Evolutionary conservation across 2,113 vertebrate species (phyloP), one percentile per base, ranked within the genome.

Genomic region (Amphilophus citrinellus): DNA sequence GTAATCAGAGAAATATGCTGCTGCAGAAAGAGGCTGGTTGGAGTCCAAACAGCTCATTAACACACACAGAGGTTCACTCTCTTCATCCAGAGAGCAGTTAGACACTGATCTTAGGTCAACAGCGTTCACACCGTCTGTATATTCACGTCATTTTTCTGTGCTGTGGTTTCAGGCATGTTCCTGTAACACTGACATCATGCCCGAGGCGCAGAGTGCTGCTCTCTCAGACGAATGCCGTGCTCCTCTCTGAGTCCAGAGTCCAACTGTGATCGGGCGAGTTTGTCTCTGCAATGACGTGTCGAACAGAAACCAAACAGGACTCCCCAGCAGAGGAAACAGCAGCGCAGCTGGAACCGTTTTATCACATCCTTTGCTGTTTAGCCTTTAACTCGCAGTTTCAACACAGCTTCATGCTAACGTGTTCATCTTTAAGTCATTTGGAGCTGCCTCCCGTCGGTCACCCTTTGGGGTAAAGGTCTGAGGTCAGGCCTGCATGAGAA

Each of bases 151-250:
- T 53, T 53, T 73, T 73, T 10, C 66, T 53, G 66, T 73, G 47
- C 18, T 30, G 2, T 2, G 10, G 1, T 7, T 0, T 73, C 53
- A 35, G 6, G 0, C 10, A 53, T 2, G 20, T n/a, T 47, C n/a
- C 47, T 73, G 47, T 73, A 56, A 56, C 27, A n/a, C 47, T 73
- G 47, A 73, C 27, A 35, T 56, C 47, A 73, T 32, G 24, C 24
- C 17, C 32, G 50, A 50, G 5, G 22, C 50, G 30, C 24, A 30
- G 24, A 71, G 24, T 53, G 24, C 44, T 32, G 50, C 44, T 53
- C 66, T n/a, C 10, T n/a, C 66, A 73, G 44, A 73, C 8, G 11
- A 73, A 32, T 56, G 18, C 14, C 53, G 47, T n/a, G 27, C 68
- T 73, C 68, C 18, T 73, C 68, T 56, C 27, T 5, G 20, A 56